These are phyloP conservation scores for Trichosurus vulpecula DNA, from an alignment of 2,797 vertebrate species.

Conservation along the genomic window DNA sequence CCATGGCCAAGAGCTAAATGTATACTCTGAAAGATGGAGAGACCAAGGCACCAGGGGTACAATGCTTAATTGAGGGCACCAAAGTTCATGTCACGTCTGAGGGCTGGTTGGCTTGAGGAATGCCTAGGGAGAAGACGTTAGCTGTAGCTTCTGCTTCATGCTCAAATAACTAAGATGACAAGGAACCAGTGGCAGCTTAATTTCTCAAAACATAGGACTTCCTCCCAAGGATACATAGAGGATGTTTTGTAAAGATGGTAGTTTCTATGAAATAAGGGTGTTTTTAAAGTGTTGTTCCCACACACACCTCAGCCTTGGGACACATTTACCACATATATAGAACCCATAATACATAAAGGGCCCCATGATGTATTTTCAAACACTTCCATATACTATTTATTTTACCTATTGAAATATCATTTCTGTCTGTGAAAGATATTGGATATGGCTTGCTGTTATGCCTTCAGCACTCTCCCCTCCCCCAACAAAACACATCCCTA, in stretches of 20 bases:
- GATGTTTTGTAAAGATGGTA: slow-evolving; percentile 42
- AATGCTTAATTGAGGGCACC: background rate
- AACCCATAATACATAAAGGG: slow-evolving; percentile 27
- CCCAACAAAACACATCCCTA: slow-evolving; percentile 64
- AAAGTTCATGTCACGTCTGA: background rate
- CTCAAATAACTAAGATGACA: background rate
- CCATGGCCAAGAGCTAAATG: background rate
- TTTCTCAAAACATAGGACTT: slow-evolving; percentile 12
- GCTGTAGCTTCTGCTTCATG: background rate
- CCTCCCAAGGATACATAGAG: background rate
- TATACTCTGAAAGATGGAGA: background rate
- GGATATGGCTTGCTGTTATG: slow-evolving; percentile 53
- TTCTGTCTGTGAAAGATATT: slow-evolving; percentile 71
- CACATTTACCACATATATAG: slow-evolving; percentile 46
- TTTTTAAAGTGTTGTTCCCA: slow-evolving; percentile 30
- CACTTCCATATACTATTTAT: slow-evolving; percentile 53
- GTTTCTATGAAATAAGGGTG: slow-evolving; percentile 47
- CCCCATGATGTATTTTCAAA: slow-evolving; percentile 29
- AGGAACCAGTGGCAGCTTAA: slow-evolving; percentile 10
- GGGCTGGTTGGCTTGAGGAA: background rate
- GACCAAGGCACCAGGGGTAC: background rate
- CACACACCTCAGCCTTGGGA: slow-evolving; percentile 22
- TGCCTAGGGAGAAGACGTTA: background rate
- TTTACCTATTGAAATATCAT: slow-evolving; percentile 60
- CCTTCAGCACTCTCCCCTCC: slow-evolving; percentile 49